A percentile compares a stretch with the other conserved stretches of the same genome.
Conservation (phyloP, 2,888 invertebrate species). For the Mystacides longicornis region DNA sequence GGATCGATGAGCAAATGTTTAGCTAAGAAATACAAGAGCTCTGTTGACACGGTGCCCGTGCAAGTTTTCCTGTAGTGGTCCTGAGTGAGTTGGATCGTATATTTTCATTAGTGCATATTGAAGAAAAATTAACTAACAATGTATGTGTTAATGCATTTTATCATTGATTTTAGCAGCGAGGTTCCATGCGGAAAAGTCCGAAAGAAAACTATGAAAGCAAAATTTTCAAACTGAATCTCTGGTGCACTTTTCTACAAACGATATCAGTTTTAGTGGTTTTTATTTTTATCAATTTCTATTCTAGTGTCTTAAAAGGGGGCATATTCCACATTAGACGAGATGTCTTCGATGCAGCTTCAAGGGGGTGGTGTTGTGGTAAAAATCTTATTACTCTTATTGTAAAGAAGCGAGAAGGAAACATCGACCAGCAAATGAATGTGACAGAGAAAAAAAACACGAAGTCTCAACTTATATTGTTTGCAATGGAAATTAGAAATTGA, state of each 20-base stretch:
- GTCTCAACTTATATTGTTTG: too few relatives aligned
- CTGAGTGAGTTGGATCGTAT: neutral
- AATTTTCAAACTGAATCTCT: neutral
- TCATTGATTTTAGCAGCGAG: neutral
- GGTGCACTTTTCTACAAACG: too few relatives aligned
- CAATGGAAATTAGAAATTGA: slow-evolving; percentile 19
- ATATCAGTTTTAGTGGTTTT: too few relatives aligned
- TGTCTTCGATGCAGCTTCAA: slow-evolving; percentile 14
- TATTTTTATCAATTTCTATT: neutral
- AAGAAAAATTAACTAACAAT: slow-evolving; percentile 1
- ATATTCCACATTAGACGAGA: slow-evolving; percentile 23
- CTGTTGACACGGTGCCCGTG: neutral
- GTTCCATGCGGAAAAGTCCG: neutral
- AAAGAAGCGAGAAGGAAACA: neutral
- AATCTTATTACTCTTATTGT: neutral
- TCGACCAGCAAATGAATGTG: neutral
- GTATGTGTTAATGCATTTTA: slow-evolving; percentile 1
- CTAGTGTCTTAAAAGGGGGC: slow-evolving; percentile 9
- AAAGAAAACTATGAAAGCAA: neutral
- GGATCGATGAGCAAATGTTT: too few relatives aligned
- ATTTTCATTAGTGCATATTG: slow-evolving; percentile 2
- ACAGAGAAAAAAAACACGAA: neutral
- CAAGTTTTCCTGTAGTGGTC: neutral
- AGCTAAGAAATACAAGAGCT: neutral
- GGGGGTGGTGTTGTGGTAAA: neutral